Base-by-base conservation (phyloP, 2,113 vertebrate species). In the Formicarius rufipectus region DNA sequence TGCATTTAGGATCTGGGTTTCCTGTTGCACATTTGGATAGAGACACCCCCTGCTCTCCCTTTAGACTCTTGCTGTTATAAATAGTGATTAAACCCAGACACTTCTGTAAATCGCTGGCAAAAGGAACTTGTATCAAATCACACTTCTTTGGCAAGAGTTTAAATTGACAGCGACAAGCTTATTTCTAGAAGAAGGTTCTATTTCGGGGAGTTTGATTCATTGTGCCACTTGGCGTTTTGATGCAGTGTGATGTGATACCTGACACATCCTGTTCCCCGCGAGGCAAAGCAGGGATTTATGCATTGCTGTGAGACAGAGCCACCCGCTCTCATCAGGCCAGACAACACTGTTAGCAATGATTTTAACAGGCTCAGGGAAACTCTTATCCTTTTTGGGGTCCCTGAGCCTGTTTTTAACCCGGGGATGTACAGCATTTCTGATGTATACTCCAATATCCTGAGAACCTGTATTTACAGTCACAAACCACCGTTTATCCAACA, bases 111-210 rank as follows among this genome's bases (percentile, higher is more conserved):
- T 35, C 10, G 12, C 63, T 74, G 83, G 45, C 75, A 89, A 80
- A 81, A 92, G 73, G 37, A 84, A 60, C 84, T 47, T 8, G 0
- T 59, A 25, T 92, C 68, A 28, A 50, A 81, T 89, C 93, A 71
- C 6, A 2, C 71, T 63, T 28, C 80, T 72, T 49, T 88, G 86
- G 79, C 86, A 90, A 84, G 86, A 45, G 33, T 28, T 76, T 71
- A 71, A 81, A 63, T 44, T 75, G 74, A 47, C 86, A 78, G 73
- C 31, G 73, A 81, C 56, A 58, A 74, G 89, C 72, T 80, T 95
- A 93, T 93, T 93, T 90, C 47, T 18, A 76, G 93, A 55, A 44
- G 35, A 75, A 87, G 71, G 76, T n/a, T 78, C 73, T 95, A 95
- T 95, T 96, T 95, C 59, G 19, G 76, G 95, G n/a, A 42, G 55